Evolutionary conservation across 2,888 invertebrate genomes (phyloP).

Genomic region (Elaeidobius kamerunicus): DNA sequence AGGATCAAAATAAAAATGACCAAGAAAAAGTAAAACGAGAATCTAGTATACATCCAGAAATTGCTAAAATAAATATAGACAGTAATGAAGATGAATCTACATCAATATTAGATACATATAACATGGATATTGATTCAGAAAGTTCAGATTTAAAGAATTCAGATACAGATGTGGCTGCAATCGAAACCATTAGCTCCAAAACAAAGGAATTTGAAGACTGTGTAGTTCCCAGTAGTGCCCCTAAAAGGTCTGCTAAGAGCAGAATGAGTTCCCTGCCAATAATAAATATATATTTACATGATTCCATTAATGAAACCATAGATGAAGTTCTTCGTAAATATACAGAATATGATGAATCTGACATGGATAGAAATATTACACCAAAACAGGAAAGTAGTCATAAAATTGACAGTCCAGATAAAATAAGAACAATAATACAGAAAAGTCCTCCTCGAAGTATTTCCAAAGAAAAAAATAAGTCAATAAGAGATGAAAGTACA

Average conservation of each 20-base stretch:
- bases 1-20: no score
- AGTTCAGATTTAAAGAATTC: conserved; percentile 13
- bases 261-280: no score
- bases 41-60: conserved; percentile 3
- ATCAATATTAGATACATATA: no score
- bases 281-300: no score
- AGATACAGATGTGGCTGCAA: conserved; percentile 9
- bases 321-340: conserved; percentile 22
- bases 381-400: no score
- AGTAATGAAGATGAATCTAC: neutral
- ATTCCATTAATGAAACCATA: conserved; percentile 19
- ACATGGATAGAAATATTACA: conserved; percentile 1
- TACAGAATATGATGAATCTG: conserved; percentile 8
- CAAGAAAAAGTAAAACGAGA: conserved; percentile 18
- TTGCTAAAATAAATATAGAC: neutral
- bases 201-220: neutral
- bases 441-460: no score
- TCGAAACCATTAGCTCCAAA: no score
- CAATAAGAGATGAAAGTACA: conserved; percentile 26
- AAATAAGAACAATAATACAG: no score
- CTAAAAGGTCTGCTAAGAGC: neutral
- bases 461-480: conserved; percentile 19
- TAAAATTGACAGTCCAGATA: no score
- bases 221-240: no score
- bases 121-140: conserved; percentile 15